Evolutionary conservation across 2,888 invertebrate species (phyloP).

Genomic region (Eumerus sabulonum): DNA sequence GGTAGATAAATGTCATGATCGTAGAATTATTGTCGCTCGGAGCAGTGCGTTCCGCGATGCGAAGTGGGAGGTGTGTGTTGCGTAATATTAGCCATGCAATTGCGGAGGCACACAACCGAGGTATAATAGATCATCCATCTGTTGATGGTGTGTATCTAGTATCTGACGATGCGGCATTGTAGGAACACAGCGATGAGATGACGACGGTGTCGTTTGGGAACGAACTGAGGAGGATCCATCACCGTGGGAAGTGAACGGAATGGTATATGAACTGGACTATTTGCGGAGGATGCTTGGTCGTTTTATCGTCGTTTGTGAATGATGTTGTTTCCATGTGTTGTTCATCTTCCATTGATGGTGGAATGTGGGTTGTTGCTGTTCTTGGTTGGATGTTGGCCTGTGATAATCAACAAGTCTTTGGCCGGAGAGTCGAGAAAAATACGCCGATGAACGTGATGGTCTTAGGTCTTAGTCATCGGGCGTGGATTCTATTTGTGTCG

Average conservation of each 20-base stretch:
- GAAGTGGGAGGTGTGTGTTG: slow-evolving; percentile 30
- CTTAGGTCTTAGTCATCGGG: no score
- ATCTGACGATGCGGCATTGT: slow-evolving; percentile 27
- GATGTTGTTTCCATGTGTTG: slow-evolving; percentile 9
- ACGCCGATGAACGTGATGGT: no score
- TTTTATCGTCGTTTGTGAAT: slow-evolving; percentile 53
- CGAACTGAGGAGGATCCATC: neutral
- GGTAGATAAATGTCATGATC: slow-evolving; percentile 52
- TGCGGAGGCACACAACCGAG: slow-evolving; percentile 27
- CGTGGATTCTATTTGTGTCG: no score
- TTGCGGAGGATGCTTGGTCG: slow-evolving; percentile 38
- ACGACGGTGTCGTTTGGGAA: slow-evolving; percentile 22
- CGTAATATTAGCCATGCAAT: slow-evolving; percentile 49
- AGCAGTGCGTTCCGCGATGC: neutral
- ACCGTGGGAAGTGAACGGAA: neutral
- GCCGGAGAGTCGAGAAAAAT: slow-evolving; percentile 10
- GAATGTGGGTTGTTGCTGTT: no score
- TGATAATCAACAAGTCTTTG: slow-evolving; percentile 2
- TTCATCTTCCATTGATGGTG: slow-evolving; percentile 28
- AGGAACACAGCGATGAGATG: neutral
- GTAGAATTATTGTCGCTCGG: slow-evolving; percentile 24
- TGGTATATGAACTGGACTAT: slow-evolving; percentile 43
- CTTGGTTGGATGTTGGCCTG: no score
- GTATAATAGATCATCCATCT: neutral
- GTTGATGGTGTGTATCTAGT: slow-evolving; percentile 5